Base-by-base conservation (phyloP, 2,888 invertebrate genomes). In the Pachycephus smyrnensis region DNA sequence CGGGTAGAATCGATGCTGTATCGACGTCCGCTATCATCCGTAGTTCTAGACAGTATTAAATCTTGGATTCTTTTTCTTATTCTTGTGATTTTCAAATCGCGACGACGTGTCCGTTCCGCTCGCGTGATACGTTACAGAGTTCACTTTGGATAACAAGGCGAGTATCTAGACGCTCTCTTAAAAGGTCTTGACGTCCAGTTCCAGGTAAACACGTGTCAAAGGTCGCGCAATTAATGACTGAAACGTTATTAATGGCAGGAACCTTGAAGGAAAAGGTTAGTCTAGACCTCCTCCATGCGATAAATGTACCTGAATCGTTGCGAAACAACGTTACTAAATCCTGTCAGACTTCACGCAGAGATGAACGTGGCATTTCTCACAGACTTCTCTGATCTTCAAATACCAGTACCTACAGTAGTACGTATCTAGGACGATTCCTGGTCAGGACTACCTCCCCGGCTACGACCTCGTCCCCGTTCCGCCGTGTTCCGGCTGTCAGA, bases 1-100 rank as follows among this genome's bases (percentile, higher is more conserved):
- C 81, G 79, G 77, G 15, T 9, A 77, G 77, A 82, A 82, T 81
- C 83, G 80, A 80, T 69, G 73, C 75, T 9, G 77, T 73, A 68
- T 76, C 71, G 55, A 77, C 75, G 75, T 68, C 77, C 76, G 76
- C 55, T 76, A 82, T 23, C 55, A 15, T 55, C 0, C 6, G 2
- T 23, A 2, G 23, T 55, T 55, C 9, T 55, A 23, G 55, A 55
- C 9, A 23, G 23, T 23, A 23, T 23, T 1, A 9, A 23, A 23
- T 55, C 2, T 6, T 9, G 2, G 9, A 55, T 55, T 9, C 40
- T 40, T 12, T 1, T 40, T 15, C 6, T 55, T 23, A 23, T 6
- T 35, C 35, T 35, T 2, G 55, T 55, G 55, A 23, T 0, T 3
- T 23, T 15, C 1, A 23, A 0, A 11, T 12, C 32, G 31, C 32